Evolutionary conservation across 1,140 invertebrate species (phyloP).

Genomic region (Cotesia chilonis): DNA sequence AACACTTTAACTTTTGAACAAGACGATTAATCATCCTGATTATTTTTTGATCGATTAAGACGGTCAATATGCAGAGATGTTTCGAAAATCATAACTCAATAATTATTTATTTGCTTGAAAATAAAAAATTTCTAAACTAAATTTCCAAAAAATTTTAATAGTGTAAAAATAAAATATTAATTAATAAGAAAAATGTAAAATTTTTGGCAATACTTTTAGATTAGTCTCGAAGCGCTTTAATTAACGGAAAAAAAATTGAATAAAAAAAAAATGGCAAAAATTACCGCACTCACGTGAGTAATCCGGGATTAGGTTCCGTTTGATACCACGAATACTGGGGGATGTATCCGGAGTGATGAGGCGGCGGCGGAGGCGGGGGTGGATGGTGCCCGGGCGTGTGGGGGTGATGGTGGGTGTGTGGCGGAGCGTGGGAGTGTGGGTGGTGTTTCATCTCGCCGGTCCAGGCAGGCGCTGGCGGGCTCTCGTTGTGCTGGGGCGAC

Average conservation of each 20-base stretch:
- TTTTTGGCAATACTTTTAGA: neutral
- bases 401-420: constrained; percentile 69
- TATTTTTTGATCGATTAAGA: too few species aligned
- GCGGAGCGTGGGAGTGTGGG: constrained; percentile 69
- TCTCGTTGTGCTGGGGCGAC: constrained; percentile 69
- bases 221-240: too few species aligned
- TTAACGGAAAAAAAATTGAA: too few species aligned
- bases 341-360: constrained; percentile 71
- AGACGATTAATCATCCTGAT: too few species aligned
- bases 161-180: neutral
- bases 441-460: constrained; percentile 78
- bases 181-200: constrained; percentile 18
- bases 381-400: constrained; percentile 71
- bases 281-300: constrained; percentile 73
- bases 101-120: too few species aligned
- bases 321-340: constrained; percentile 82
- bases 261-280: constrained; percentile 20
- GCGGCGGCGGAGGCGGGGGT: constrained; percentile 61
- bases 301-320: constrained; percentile 74
- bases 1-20: too few species aligned
- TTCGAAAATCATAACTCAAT: too few species aligned
- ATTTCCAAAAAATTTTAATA: too few species aligned
- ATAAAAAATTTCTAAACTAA: too few species aligned
- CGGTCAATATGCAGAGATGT: too few species aligned
- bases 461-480: constrained; percentile 71